A percentile compares a stretch with the other conserved stretches of the same genome.
These are phyloP conservation scores for Glyphotaelius pellucidus DNA, from an alignment of 2,888 invertebrate species.

Conservation along the genomic window DNA sequence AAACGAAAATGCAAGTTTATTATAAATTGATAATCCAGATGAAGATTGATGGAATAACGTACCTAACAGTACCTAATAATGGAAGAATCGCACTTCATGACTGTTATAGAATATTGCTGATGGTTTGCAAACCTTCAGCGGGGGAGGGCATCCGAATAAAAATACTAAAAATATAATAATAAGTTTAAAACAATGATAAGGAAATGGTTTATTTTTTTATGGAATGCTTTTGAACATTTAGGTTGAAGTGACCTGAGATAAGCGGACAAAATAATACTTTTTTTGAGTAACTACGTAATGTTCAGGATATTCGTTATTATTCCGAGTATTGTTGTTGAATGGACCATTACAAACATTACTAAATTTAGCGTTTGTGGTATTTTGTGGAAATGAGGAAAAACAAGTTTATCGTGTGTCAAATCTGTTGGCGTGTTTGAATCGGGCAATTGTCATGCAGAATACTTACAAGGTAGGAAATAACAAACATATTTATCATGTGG, in stretches of 20 bases:
- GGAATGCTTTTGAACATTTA: background rate
- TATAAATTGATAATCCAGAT: too few species aligned
- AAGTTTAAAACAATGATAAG: background rate
- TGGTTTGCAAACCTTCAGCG: too few species aligned
- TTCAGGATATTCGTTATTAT: background rate
- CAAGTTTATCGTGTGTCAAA: background rate
- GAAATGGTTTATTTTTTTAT: background rate
- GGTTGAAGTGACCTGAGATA: background rate
- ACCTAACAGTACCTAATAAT: too few species aligned
- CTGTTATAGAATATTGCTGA: too few species aligned
- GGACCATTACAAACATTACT: background rate
- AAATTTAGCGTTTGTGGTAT: background rate
- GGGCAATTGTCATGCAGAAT: background rate
- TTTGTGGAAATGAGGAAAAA: background rate
- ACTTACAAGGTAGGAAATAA: background rate
- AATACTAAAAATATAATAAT: too few species aligned
- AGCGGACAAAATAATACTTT: background rate
- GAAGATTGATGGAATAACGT: too few species aligned
- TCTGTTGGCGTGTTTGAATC: conserved; percentile 1
- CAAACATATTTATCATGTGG: background rate
- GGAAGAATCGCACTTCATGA: too few species aligned
- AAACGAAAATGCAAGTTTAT: too few species aligned
- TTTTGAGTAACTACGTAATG: background rate
- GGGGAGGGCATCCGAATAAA: too few species aligned
- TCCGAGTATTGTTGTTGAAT: background rate